Conservation (phyloP, 2,888 invertebrate species). For the Epicampocera succincta region DNA sequence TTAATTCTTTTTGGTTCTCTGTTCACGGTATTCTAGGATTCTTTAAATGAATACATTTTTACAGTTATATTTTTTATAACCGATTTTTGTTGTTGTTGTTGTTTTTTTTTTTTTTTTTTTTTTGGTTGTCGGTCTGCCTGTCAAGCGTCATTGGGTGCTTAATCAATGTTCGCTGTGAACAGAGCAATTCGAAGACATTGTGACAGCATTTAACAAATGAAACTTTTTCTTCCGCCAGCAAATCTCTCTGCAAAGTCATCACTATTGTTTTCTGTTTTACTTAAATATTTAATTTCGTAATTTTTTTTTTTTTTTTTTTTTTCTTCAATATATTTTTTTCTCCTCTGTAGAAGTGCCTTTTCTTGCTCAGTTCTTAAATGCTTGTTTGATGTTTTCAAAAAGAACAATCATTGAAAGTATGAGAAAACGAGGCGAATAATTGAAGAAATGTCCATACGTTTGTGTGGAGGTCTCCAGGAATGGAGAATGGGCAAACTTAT, state of each 20-base stretch:
- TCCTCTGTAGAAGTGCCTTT: too few relatives aligned
- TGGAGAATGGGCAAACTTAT: conserved; percentile 49
- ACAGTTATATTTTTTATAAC: too few relatives aligned
- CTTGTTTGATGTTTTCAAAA: conserved; percentile 24
- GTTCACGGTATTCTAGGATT: too few relatives aligned
- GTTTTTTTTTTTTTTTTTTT: conserved; percentile 2
- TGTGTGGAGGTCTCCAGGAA: conserved; percentile 6
- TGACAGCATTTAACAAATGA: too few relatives aligned
- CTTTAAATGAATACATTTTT: too few relatives aligned
- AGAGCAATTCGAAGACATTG: conserved; percentile 17
- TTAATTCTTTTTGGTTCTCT: too few relatives aligned
- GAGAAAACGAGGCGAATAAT: conserved; percentile 25
- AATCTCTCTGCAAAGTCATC: background rate
- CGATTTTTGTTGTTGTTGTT: background rate
- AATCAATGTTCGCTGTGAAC: conserved; percentile 21
- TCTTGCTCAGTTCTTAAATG: background rate
- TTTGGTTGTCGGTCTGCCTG: conserved; percentile 17
- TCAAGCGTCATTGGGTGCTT: conserved; percentile 51
- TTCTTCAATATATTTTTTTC: background rate
- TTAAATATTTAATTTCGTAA: too few relatives aligned
- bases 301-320: conserved; percentile 2
- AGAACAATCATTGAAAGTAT: conserved; percentile 26
- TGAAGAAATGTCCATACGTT: background rate
- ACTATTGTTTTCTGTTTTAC: background rate
- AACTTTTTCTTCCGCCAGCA: too few relatives aligned